Base-by-base conservation (phyloP, 2,113 vertebrate species). In the Carlito syrichta region DNA sequence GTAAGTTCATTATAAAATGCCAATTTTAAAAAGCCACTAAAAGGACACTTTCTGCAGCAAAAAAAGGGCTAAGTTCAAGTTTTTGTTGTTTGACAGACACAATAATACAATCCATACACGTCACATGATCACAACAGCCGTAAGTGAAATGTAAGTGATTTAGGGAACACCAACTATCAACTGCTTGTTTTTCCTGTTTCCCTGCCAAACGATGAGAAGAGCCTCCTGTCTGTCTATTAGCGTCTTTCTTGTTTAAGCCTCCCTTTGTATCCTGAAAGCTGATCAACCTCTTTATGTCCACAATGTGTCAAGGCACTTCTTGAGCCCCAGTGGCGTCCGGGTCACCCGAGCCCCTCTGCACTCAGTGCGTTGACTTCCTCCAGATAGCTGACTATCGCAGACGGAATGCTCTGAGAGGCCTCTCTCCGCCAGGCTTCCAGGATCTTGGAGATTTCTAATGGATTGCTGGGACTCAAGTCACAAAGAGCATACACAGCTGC, bases 401-500 rank as follows among this genome's bases (percentile, higher is more conserved):
- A 69, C 5, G 99, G 99, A 38, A 99, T 96, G 0, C 62, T 91
- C 43, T 93, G 97, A 25, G 93, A 78, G 2, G 97, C 97, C 62
- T 99, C 98, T 68, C 84, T 98, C 84, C 98, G 98, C 99, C 99
- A 99, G 8, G 91, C 98, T 19, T 97, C 98, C 62, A 99, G 97
- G 62, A 99, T 97, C 45, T 99, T 98, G 97, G 99, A 56, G 40
- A 99, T 98, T 79, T 99, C 98, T 79, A 98, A 98, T 6, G 99
- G 99, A 93, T 99, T 98, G 97, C 99, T 99, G 54, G 99, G 99
- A 35, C 99, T 99, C 96, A 99, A 91, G 93, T 99, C 99, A 73
- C 99, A 99, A 45, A 99, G 98, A 40, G 99, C 99, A 92, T 99
- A 99, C 89, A 99, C 60, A 0, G 99, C 99, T n/a, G 99, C 99